Base-by-base conservation (phyloP, 92 coral and sea anemone species). In the Blastomussa wellsi region DNA sequence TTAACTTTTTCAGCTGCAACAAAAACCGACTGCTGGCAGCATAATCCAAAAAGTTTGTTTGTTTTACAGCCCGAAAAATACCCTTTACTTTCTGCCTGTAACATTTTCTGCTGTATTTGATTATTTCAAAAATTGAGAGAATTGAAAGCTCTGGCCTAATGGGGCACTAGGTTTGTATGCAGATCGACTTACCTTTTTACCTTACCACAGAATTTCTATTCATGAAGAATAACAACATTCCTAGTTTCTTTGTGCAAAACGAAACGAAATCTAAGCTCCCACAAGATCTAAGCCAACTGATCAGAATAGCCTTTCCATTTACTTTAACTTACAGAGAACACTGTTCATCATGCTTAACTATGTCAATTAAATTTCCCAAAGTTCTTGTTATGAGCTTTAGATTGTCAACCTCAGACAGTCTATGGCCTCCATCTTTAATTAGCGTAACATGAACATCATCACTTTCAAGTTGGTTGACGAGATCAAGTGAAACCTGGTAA, bases 401-500 rank as follows among this genome's bases (percentile, higher is more conserved):
- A 70, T 90, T 88, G 31, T 53, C 74, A 20, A 84, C 81, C 42
- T 90, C 91, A 44, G 98, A 94, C 13, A 94, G 95, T 55, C 98
- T 82, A 42, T 94, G 98, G 39, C 66, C 79, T 17, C 98, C 98
- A 53, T 92, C 90, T 78, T 94, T 92, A 68, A 94, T 83, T 22
- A 94, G 70, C 5, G 91, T 88, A 26, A 94, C 88, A 32, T 83
- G 75, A 16, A 88, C 94, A 83, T 92, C 90, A n/a, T 70, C 80
- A 74, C 94, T 92, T 78, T 86, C 85, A 36, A 92, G 78, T 66
- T 78, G 86, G 37, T 80, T 76, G 20, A 84, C 88, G 55, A 92
- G 76, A 77, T 94, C 95, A 66, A 94, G 72, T 33, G 98, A 94
- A 31, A 92, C 90, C 14, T 57, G 71, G 81, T 90, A 90, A 7